Evolutionary conservation across 92 coral and sea anemone genomes (phyloP).

Genomic region (Palythoa grandis): DNA sequence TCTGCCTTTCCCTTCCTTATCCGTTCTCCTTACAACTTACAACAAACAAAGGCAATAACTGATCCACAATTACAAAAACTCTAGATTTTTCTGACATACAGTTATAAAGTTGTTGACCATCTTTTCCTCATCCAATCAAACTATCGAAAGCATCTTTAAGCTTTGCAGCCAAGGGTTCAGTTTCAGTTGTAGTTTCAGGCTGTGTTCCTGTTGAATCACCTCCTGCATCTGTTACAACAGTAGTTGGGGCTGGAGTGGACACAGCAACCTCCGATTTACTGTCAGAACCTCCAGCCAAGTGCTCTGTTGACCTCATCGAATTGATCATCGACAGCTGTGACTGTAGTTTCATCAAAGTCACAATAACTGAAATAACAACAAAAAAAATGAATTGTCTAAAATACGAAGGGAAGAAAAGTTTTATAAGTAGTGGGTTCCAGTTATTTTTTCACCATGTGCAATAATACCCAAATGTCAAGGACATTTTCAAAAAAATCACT

Average conservation of each 20-base stretch:
- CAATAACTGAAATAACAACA: background rate
- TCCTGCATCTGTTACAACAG: background rate
- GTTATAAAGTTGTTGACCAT: background rate
- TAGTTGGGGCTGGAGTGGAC: background rate
- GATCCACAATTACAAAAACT: background rate
- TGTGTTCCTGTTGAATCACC: background rate
- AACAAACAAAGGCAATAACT: conserved; percentile 1
- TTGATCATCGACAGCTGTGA: conserved; percentile 5
- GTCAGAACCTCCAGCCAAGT: background rate
- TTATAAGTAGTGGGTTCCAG: background rate
- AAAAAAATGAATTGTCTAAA: background rate
- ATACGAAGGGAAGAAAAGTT: background rate
- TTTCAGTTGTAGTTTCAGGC: background rate
- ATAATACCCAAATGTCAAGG: background rate
- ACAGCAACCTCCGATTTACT: background rate
- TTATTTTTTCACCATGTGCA: background rate
- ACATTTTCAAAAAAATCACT: no score
- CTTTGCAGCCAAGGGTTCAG: background rate
- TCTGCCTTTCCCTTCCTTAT: conserved; percentile 13
- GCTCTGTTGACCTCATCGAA: background rate
- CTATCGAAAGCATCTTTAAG: conserved; percentile 9
- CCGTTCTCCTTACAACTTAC: conserved; percentile 34
- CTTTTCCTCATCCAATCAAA: background rate
- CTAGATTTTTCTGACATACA: conserved; percentile 4
- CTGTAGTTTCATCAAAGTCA: conserved; percentile 25